Base-by-base conservation (phyloP, 30 jellyfish, hydroid and myxozoan species). In the Hydractinia echinata region DNA sequence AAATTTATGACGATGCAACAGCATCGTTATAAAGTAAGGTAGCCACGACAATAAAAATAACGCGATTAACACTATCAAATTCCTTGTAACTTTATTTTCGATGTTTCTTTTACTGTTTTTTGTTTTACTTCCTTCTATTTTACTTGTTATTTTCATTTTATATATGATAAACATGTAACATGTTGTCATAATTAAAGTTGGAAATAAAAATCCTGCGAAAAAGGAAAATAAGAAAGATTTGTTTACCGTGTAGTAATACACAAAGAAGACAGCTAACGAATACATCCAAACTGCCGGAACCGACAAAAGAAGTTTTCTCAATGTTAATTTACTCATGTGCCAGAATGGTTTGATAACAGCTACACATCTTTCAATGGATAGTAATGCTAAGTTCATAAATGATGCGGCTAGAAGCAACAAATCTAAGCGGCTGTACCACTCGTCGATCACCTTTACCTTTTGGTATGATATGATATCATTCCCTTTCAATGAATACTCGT, bases 291-390 rank as follows among this genome's bases (percentile, higher is more conserved):
- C 83, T 18, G 39, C 62, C 66, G 83, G 69, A 4, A 74, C 44
- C 62, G 83, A 74, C 51, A 21, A 74, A 48, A 55, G 51, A 58
- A 55, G 13, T 44, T 18, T 74, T 49, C 14, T 50, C 13, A 15
- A 3, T 6, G 83, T 74, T 15, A 74, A 44, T 18, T 39, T 52
- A 11, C 54, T 54, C 66, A 74, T 49, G 19, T 74, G 83, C 66
- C 66, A 74, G 68, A 74, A 74, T 55, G 83, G 83, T 55, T 74
- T 74, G 66, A 30, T 48, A 74, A 74, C 66, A 5, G 61, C 83
- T 11, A 74, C 0, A 44, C 58, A 74, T 39, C 83, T 52, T 74
- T 74, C 83, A 53, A 50, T 53, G 66, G 83, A 74, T 55, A 74
- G 4, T n/a, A 74, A 6, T 44, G 83, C 83, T 44, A 74, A 55